These are phyloP conservation scores for Xenopus petersii DNA, from an alignment of 2,797 vertebrate genomes.

Conservation along the genomic window DNA sequence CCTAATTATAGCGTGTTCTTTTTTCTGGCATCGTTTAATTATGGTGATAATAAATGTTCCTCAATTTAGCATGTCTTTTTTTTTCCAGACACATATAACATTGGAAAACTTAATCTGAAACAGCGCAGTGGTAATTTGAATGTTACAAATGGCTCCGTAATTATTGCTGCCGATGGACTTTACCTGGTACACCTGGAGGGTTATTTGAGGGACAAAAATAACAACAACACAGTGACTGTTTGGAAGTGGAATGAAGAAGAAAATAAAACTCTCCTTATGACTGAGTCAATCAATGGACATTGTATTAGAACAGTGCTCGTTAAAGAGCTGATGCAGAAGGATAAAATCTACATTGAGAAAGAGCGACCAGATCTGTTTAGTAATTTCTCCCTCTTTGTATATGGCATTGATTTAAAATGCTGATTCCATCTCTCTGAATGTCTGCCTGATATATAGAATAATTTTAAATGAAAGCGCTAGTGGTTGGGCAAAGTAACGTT, in stretches of 20 bases:
- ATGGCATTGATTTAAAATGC: neutral
- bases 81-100: neutral
- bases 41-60: too few species aligned
- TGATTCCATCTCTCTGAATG: neutral
- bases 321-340: neutral
- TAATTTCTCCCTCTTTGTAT: neutral
- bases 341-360: slow-evolving; percentile 13
- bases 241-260: neutral
- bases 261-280: neutral
- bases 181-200: slow-evolving; percentile 18
- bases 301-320: neutral
- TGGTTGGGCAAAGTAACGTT: too few species aligned
- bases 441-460: neutral
- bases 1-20: too few species aligned
- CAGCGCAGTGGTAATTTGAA: neutral
- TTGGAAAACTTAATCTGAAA: neutral
- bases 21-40: too few species aligned
- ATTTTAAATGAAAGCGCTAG: neutral
- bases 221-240: neutral
- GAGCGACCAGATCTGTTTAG: neutral
- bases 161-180: neutral
- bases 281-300: neutral
- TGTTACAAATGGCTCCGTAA: slow-evolving; percentile 8
- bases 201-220: neutral
- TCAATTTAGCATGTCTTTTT: neutral